These are phyloP conservation scores for Acronicta leporina DNA, from an alignment of 2,888 invertebrate species.

Conservation along the genomic window DNA sequence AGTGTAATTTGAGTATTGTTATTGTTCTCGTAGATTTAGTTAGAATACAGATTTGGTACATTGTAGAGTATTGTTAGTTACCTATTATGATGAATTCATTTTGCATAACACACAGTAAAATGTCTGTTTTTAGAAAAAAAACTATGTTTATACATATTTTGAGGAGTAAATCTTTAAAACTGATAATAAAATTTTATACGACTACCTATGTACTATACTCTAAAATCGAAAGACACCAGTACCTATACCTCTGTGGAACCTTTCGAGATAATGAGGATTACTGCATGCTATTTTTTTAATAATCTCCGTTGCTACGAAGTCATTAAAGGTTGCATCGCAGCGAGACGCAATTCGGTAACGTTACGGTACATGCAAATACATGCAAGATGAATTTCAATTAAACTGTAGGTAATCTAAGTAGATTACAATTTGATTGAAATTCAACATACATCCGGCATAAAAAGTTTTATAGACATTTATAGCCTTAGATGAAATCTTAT, in stretches of 20 bases:
- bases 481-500: neutral
- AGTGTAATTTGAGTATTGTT: neutral
- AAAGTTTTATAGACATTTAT: constrained; percentile 36
- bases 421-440: constrained; percentile 45
- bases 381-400: too few relatives aligned
- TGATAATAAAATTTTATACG: too few relatives aligned
- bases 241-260: too few relatives aligned
- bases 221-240: too few relatives aligned
- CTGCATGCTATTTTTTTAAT: neutral
- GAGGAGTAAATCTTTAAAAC: too few relatives aligned
- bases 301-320: neutral
- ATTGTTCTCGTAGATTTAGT: neutral
- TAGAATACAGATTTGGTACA: neutral
- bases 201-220: too few relatives aligned
- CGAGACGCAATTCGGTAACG: constrained; percentile 25
- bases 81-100: too few relatives aligned
- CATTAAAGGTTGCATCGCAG: constrained; percentile 7
- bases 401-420: too few relatives aligned
- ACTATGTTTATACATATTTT: too few relatives aligned
- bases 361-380: constrained; percentile 38
- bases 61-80: neutral
- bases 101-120: too few relatives aligned
- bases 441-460: constrained; percentile 56
- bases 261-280: too few relatives aligned
- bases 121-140: too few relatives aligned